Evolutionary conservation across 23 tunicate genomes (phyloP), one percentile per base, ranked within the genome.

Genomic region (Halocynthia aurantium): DNA sequence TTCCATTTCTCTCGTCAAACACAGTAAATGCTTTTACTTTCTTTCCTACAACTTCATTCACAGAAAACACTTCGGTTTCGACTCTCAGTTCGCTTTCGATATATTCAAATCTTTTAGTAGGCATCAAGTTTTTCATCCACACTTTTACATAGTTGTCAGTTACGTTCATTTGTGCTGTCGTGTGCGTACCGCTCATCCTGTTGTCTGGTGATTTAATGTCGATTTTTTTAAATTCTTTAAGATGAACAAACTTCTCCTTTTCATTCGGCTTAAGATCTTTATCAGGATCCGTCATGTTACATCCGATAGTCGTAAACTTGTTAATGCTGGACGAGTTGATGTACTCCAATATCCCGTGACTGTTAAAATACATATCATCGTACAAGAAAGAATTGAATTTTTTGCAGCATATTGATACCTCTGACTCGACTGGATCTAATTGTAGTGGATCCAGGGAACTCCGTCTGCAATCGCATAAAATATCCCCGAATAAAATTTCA

Each of bases 61-160:
- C 70, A 20, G 22, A 20, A 49, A 65, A 65, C 9, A 65, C 70
- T 65, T 65, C 31, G 0, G 70, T 65, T 65, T 65, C 70, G 19
- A 65, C 70, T 5, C 31, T 40, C 0, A 65, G 31, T 65, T 40
- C 31, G 70, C 70, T 65, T 15, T 40, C 10, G 10, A 65, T 9
- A 15, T 65, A 40, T 65, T 65, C 31, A 9, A 49, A 40, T 15
- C 31, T 65, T 65, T 65, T 65, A 10, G 15, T 11, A 11, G 17
- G 70, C 10, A 65, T 6, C 0, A 10, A 5, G 10, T 15, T 65
- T 10, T 40, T 20, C 15, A 65, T 49, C 70, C 70, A 65, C 9
- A 65, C 31, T 20, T 65, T 65, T 0, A 49, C 70, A 15, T 65
- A 65, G 22, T 40, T 5, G 19, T 65, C 70, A 20, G 70, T 65